Conservation (phyloP, 2,797 vertebrate genomes). For the Sebastes itinus region DNA sequence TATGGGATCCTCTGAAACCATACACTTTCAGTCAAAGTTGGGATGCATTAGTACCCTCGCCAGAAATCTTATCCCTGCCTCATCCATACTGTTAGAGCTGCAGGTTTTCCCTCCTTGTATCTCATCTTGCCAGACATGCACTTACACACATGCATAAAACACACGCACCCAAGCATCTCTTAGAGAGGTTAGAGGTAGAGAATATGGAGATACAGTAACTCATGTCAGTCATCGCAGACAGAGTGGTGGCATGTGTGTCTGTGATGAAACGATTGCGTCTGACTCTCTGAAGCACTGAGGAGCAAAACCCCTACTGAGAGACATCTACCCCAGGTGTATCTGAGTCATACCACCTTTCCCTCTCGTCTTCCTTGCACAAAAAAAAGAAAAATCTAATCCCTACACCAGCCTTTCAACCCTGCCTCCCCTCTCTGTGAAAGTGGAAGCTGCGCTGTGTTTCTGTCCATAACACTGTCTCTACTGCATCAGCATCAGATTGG, state of each 20-base stretch:
- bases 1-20: constrained; percentile 65
- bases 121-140: constrained; percentile 19
- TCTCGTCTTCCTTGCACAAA: constrained; percentile 4
- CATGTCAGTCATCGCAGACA: constrained; percentile 3
- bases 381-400: constrained; percentile 23
- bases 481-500: constrained; percentile 80
- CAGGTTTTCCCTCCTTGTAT: constrained; percentile 25
- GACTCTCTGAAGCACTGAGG: neutral
- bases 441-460: constrained; percentile 52
- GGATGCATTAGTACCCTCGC: constrained; percentile 48
- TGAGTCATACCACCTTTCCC: constrained; percentile 36
- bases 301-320: constrained; percentile 12
- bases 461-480: constrained; percentile 65
- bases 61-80: constrained; percentile 35
- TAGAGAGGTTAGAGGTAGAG: neutral
- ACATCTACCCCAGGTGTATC: constrained; percentile 24
- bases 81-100: constrained; percentile 33
- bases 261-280: constrained; percentile 1
- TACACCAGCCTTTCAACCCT: constrained; percentile 18
- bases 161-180: constrained; percentile 20
- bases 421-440: constrained; percentile 42
- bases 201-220: constrained; percentile 11
- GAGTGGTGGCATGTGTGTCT: constrained; percentile 13
- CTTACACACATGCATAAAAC: constrained; percentile 25
- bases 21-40: constrained; percentile 63